Evolutionary conservation across 2,113 vertebrate species (phyloP).

Genomic region (Pleuronectes platessa): DNA sequence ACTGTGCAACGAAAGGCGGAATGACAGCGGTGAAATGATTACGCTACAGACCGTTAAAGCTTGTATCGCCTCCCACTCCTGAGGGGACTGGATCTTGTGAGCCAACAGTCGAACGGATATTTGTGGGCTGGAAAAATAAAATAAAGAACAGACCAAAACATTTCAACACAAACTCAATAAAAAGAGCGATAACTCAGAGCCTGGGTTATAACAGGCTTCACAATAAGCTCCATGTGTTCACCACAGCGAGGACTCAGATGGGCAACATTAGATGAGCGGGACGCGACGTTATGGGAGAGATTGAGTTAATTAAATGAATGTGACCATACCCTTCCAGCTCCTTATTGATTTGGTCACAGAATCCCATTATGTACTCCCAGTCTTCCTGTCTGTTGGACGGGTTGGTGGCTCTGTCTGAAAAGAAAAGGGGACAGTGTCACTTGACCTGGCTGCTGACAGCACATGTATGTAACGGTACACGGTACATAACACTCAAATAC

Average conservation of each 20-base stretch:
- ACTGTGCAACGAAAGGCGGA: not conserved
- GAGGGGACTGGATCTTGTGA: slow-evolving; percentile 96
- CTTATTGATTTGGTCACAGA: slow-evolving; percentile 98
- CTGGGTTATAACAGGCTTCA: not conserved
- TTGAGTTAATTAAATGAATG: slow-evolving; percentile 44
- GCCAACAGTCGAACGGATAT: slow-evolving; percentile 92
- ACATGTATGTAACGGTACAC: too few relatives aligned
- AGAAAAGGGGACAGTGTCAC: not conserved
- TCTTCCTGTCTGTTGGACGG: slow-evolving; percentile 95
- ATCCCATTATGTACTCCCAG: slow-evolving; percentile 96
- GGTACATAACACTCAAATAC: not conserved
- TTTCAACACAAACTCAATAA: not conserved
- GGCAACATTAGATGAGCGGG: slow-evolving; percentile 7
- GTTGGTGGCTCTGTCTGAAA: slow-evolving; percentile 94
- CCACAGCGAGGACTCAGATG: slow-evolving; percentile 6
- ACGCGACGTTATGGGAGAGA: not conserved
- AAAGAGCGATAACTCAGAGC: not conserved
- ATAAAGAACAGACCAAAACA: slow-evolving; percentile 5
- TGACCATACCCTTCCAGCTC: slow-evolving; percentile 91
- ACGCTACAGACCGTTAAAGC: slow-evolving; percentile 89
- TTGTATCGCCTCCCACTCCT: slow-evolving; percentile 96
- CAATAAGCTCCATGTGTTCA: not conserved
- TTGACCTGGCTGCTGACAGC: not conserved
- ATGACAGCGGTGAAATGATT: not conserved
- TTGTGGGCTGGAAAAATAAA: slow-evolving; percentile 87